A percentile compares a stretch with the other conserved stretches of the same genome.
Conservation (phyloP, 2,888 invertebrate species). For the Esperia sulphurella region DNA sequence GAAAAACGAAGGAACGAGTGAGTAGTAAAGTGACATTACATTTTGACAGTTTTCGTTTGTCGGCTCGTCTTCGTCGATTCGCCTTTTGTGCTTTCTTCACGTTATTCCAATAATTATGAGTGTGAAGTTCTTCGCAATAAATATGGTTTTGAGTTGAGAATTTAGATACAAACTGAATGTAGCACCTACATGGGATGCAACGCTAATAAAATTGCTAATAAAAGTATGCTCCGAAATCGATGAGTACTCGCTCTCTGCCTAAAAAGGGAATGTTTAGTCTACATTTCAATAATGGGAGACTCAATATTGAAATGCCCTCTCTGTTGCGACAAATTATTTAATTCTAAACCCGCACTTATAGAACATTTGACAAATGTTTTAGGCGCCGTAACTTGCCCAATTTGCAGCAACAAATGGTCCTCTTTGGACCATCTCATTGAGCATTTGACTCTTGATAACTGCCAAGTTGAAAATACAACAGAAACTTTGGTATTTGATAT, state of each 20-base stretch:
- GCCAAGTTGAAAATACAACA: conserved; percentile 25
- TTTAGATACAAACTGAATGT: conserved; percentile 59
- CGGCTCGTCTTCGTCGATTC: conserved; percentile 29
- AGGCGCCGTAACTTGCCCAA: conserved; percentile 78
- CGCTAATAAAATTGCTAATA: conserved; percentile 41
- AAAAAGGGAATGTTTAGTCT: not conserved
- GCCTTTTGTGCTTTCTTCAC: conserved; percentile 46
- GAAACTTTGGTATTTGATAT: conserved; percentile 1
- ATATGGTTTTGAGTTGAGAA: conserved; percentile 55
- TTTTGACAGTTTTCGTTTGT: conserved; percentile 17
- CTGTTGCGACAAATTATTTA: conserved; percentile 82
- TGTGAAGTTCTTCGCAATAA: conserved; percentile 71
- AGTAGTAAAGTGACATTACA: not conserved
- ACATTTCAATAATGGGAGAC: conserved; percentile 75
- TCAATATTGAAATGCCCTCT: conserved; percentile 77
- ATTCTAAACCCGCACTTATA: conserved; percentile 74
- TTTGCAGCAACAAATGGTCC: conserved; percentile 76
- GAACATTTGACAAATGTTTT: conserved; percentile 70
- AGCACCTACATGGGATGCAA: conserved; percentile 34
- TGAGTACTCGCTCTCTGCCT: not conserved
- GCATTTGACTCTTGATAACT: conserved; percentile 72
- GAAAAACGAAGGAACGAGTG: too few species aligned
- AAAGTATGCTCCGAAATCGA: conserved; percentile 29
- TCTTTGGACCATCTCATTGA: conserved; percentile 76
- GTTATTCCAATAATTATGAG: conserved; percentile 51